Percentiles rank a stretch among this genome's conserved stretches.
phyloP scores from a whole-genome alignment of 2,797 vertebrate genomes.

The Chelon labrosus region DNA sequence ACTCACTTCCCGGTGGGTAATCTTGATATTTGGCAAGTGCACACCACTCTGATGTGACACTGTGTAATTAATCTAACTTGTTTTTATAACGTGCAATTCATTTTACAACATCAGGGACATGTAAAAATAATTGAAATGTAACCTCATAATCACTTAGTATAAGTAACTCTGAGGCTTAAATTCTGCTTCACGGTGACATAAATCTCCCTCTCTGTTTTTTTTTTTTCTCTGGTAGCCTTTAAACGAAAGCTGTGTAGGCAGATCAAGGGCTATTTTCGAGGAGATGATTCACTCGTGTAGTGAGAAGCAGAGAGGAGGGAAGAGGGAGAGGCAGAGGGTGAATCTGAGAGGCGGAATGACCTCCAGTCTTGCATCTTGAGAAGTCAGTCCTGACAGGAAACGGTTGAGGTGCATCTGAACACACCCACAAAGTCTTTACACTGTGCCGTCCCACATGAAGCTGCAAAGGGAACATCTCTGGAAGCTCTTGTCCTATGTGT shows the following conservation, averaged over 20 bases:
- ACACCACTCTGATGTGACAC: slow-evolving; percentile 40
- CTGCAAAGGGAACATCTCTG: slow-evolving; percentile 5
- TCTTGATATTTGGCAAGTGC: slow-evolving; percentile 51
- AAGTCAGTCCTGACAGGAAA: slow-evolving; percentile 38
- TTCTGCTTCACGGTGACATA: slow-evolving; percentile 45
- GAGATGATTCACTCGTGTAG: slow-evolving; percentile 73
- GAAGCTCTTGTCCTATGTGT: background rate
- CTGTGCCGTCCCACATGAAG: slow-evolving; percentile 27
- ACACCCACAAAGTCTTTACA: slow-evolving; percentile 12
- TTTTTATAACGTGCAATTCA: slow-evolving; percentile 53
- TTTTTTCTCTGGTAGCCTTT: slow-evolving; percentile 42
- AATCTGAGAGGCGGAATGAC: slow-evolving; percentile 56
- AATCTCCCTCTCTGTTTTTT: slow-evolving; percentile 44
- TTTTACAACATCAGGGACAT: slow-evolving; percentile 56
- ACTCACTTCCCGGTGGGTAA: slow-evolving; percentile 44
- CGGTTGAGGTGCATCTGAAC: slow-evolving; percentile 21
- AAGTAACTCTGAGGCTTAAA: slow-evolving; percentile 46
- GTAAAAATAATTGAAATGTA: slow-evolving; percentile 67
- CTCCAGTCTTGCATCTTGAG: slow-evolving; percentile 40
- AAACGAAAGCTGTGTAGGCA: slow-evolving; percentile 67
- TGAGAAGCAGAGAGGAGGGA: slow-evolving; percentile 29
- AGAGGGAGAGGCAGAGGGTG: slow-evolving; percentile 22
- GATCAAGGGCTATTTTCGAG: slow-evolving; percentile 70
- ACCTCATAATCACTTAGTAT: slow-evolving; percentile 54
- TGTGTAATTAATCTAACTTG: slow-evolving; percentile 57